Conservation (phyloP, 35 echinoderm and acorn worm genomes). For the Acanthaster planci region DNA sequence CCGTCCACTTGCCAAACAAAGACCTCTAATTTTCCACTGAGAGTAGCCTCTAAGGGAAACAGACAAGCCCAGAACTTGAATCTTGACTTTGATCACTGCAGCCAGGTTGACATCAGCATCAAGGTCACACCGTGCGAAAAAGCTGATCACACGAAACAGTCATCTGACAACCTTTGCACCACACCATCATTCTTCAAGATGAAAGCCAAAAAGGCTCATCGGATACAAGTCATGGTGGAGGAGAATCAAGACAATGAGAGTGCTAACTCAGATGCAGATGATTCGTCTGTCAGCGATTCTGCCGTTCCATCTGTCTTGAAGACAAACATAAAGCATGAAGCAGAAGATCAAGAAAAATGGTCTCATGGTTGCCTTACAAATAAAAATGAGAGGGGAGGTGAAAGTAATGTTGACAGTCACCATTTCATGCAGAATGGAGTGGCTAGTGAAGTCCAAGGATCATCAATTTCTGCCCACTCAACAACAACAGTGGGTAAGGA, state of each 20-base stretch:
- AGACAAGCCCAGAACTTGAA: neutral
- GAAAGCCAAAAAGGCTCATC: neutral
- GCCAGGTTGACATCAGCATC: slow-evolving; percentile 32
- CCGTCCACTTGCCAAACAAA: neutral
- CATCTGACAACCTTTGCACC: neutral
- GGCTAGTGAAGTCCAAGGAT: too few relatives aligned
- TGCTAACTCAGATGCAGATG: neutral
- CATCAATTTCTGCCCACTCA: too few relatives aligned
- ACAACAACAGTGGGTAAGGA: too few relatives aligned
- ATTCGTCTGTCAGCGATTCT: neutral
- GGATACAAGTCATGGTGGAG: slow-evolving; percentile 1
- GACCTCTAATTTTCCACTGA: neutral
- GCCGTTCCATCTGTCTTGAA: neutral
- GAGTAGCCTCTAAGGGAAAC: neutral
- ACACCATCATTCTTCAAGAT: neutral
- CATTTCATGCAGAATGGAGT: too few relatives aligned
- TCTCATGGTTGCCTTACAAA: too few relatives aligned
- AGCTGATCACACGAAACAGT: neutral
- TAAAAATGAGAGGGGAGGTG: neutral
- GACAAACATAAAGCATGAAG: neutral
- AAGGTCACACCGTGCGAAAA: neutral
- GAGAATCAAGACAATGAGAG: neutral
- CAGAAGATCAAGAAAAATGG: too few relatives aligned
- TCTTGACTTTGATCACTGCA: slow-evolving; percentile 8
- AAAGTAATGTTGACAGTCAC: too few relatives aligned